Conservation (phyloP, 2,113 vertebrate genomes). For the Piliocolobus tephrosceles region DNA sequence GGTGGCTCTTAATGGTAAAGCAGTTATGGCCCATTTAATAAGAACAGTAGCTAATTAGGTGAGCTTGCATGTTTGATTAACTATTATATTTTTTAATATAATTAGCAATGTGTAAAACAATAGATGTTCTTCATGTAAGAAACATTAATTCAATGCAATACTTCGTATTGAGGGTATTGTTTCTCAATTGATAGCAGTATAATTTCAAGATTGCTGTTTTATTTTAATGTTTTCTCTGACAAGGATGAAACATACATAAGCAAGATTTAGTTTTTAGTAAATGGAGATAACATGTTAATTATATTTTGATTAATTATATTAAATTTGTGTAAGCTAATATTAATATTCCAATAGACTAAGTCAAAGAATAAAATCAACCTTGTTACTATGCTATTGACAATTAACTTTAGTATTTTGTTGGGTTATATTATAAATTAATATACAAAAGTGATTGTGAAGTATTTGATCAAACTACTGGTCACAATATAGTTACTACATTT, state of each 20-base stretch:
- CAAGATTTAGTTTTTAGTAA: slow-evolving; percentile 29
- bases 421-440: not conserved
- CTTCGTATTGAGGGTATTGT: slow-evolving; percentile 10
- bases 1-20: slow-evolving; percentile 50
- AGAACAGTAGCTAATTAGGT: slow-evolving; percentile 40
- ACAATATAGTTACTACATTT: not conserved
- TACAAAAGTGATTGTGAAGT: not conserved
- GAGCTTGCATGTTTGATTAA: slow-evolving; percentile 46
- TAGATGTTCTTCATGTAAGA: slow-evolving; percentile 13
- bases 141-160: slow-evolving; percentile 40
- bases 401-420: not conserved
- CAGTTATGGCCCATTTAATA: slow-evolving; percentile 49
- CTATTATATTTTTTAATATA: slow-evolving; percentile 63
- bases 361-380: not conserved
- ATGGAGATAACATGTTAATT: not conserved
- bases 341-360: slow-evolving; percentile 22
- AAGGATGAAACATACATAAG: slow-evolving; percentile 26
- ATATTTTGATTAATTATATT: slow-evolving; percentile 52
- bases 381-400: not conserved
- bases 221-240: slow-evolving; percentile 17
- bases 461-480: not conserved
- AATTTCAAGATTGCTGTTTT: slow-evolving; percentile 5
- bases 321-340: slow-evolving; percentile 23
- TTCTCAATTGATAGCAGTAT: slow-evolving; percentile 32
- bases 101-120: slow-evolving; percentile 60